A percentile compares a stretch with the other conserved stretches of the same genome.
Evolutionary conservation across 2,888 invertebrate species (phyloP).

Genomic region (Temnothorax rugatulus): DNA sequence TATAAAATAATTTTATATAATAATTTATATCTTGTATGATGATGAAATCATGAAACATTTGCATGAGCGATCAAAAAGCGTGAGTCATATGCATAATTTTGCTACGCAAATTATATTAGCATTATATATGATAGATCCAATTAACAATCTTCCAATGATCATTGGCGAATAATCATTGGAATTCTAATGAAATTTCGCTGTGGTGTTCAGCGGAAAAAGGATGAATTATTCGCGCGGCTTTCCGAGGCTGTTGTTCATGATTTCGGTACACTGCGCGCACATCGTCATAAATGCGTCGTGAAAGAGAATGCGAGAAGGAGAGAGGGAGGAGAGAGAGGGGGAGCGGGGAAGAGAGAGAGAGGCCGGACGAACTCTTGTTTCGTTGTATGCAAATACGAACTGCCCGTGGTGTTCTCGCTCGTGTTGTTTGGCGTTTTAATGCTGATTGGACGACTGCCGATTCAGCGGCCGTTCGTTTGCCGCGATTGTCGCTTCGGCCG

Average conservation of each 20-base stretch:
- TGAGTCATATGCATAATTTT: neutral
- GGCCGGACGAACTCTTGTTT: constrained; percentile 42
- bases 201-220: constrained; percentile 28
- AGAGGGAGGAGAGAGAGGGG: neutral
- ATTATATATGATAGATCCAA: neutral
- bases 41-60: neutral
- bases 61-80: neutral
- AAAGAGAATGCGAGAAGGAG: constrained; percentile 53
- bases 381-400: constrained; percentile 58
- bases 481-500: constrained; percentile 78
- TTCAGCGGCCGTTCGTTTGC: constrained; percentile 84
- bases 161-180: neutral
- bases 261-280: constrained; percentile 54
- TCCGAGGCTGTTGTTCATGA: constrained; percentile 38
- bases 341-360: constrained; percentile 28
- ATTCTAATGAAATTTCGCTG: constrained; percentile 27
- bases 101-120: neutral
- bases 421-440: constrained; percentile 83
- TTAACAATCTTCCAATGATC: neutral
- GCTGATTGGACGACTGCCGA: constrained; percentile 85
- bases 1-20: neutral
- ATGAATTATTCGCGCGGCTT: constrained; percentile 61
- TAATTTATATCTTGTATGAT: neutral
- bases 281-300: constrained; percentile 67
- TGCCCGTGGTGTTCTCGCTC: constrained; percentile 78